Evolutionary conservation across 2,888 invertebrate species (phyloP).

Genomic region (Tiliacea citrago): DNA sequence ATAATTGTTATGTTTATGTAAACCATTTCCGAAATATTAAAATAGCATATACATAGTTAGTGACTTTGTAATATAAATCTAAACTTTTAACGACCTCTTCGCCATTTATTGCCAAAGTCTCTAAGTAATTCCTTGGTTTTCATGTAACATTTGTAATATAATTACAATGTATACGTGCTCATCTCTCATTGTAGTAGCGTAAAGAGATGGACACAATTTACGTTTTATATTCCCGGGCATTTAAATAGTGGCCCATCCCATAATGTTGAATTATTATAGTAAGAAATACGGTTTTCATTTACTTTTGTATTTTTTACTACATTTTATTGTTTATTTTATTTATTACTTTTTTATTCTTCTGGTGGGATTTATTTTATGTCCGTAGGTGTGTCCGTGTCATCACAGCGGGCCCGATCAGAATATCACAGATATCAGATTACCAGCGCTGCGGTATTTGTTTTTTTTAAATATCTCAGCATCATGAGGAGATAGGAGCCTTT

Average conservation of each 20-base stretch:
- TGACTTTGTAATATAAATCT: not conserved
- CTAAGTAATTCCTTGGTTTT: constrained; percentile 1
- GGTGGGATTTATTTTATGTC: no score
- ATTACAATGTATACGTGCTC: constrained; percentile 28
- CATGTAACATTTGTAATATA: not conserved
- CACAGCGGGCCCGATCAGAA: no score
- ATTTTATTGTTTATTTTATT: no score
- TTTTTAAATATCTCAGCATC: no score
- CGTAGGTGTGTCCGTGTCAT: no score
- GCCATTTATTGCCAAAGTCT: not conserved
- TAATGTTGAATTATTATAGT: not conserved
- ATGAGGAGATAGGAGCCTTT: no score
- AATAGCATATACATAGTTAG: not conserved
- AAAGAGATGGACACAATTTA: constrained; percentile 37
- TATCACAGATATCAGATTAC: no score
- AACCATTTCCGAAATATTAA: not conserved
- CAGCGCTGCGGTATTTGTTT: no score
- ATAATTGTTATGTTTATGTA: no score
- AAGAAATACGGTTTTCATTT: no score
- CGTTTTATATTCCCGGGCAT: constrained; percentile 41
- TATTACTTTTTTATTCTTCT: no score
- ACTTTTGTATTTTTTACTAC: no score
- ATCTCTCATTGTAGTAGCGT: constrained; percentile 5
- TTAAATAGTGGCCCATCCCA: constrained; percentile 50
- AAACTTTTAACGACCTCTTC: constrained; percentile 9